Conservation (phyloP, 2,113 vertebrate species). For the Atlantisia rogersi region DNA sequence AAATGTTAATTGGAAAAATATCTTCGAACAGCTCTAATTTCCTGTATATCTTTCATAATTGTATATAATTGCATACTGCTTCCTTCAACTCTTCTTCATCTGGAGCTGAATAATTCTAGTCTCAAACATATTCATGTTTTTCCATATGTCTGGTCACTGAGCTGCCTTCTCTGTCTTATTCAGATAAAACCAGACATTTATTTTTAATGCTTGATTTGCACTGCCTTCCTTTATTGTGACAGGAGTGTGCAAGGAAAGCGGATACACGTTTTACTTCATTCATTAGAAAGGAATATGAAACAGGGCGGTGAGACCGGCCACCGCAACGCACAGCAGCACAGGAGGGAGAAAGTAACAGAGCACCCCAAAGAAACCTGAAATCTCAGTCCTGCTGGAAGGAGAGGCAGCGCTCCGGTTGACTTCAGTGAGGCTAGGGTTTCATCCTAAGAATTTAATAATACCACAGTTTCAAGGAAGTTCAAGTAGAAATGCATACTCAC, state of each 20-base stretch:
- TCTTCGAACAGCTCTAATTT: background rate
- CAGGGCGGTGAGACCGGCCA: background rate
- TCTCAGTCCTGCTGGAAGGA: background rate
- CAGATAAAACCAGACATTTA: background rate
- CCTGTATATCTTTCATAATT: background rate
- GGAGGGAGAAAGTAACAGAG: background rate
- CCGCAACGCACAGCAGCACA: background rate
- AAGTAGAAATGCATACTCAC: background rate
- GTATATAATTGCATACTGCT: background rate
- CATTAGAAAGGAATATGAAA: background rate
- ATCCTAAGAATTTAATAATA: background rate
- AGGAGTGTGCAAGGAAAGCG: background rate
- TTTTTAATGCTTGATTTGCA: background rate
- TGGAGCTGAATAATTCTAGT: background rate
- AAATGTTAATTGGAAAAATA: constrained; percentile 20
- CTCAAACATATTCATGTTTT: background rate
- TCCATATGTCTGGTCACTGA: background rate
- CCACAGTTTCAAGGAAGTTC: background rate
- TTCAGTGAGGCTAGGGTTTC: constrained; percentile 16
- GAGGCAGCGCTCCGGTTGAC: background rate
- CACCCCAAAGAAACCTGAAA: background rate
- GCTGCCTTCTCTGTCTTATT: background rate
- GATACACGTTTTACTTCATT: background rate
- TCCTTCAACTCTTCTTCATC: background rate
- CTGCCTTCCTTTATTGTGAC: background rate